phyloP scores from a whole-genome alignment of 2,797 vertebrate species.

The Anguilla pacifica region DNA sequence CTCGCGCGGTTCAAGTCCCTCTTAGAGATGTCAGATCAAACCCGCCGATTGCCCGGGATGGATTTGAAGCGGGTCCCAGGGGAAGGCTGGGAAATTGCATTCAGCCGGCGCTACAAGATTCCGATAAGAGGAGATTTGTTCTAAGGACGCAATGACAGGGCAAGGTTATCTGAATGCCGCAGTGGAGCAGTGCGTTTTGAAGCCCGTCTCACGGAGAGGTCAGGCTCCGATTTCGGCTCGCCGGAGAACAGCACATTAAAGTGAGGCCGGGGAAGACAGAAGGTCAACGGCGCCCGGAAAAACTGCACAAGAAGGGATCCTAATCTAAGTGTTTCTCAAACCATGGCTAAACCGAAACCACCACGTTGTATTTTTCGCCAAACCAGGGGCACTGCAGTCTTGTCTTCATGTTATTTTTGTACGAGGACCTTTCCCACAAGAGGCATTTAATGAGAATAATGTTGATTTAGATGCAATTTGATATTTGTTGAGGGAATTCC shows the following conservation, averaged over 20 bases:
- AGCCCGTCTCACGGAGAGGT: slow-evolving; percentile 11
- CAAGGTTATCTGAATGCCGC: slow-evolving; percentile 71
- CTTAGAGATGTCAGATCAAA: slow-evolving; percentile 74
- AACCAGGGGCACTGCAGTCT: neutral
- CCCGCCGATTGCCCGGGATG: slow-evolving; percentile 66
- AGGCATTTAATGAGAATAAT: neutral
- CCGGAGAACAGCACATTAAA: slow-evolving; percentile 1
- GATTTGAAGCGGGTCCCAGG: slow-evolving; percentile 61
- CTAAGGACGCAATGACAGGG: slow-evolving; percentile 73
- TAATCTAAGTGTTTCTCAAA: neutral
- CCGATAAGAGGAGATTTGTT: slow-evolving; percentile 75
- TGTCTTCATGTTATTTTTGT: slow-evolving; percentile 4
- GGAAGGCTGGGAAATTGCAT: slow-evolving; percentile 66
- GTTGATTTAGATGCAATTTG: neutral
- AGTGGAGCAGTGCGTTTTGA: slow-evolving; percentile 31
- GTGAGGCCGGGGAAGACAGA: neutral
- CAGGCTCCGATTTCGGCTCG: neutral
- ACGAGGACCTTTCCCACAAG: neutral
- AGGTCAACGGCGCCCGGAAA: neutral
- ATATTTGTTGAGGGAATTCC: slow-evolving; percentile 3
- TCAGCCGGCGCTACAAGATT: slow-evolving; percentile 69
- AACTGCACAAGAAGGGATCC: neutral
- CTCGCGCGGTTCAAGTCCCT: slow-evolving; percentile 64
- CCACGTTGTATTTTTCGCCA: neutral
- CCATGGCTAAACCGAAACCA: neutral